Base-by-base conservation (phyloP, 2,888 invertebrate species). In the Cheilosia variabilis region DNA sequence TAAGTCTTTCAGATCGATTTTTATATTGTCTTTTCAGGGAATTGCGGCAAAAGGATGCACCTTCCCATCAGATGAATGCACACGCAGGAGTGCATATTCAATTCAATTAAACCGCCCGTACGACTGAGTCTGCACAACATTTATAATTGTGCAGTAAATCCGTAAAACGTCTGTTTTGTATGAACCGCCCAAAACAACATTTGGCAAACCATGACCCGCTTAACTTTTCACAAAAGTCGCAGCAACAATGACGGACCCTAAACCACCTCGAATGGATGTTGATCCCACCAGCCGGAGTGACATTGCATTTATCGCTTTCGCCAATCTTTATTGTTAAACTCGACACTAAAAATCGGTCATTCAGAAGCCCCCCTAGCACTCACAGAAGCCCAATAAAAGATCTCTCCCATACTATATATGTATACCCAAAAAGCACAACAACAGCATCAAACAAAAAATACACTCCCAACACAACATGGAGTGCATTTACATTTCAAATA, bases 401-500 rank as follows among this genome's bases (percentile, higher is more conserved):
- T 55, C 37, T 22, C 50, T 1, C 47, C 37, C 58, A 17, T 60
- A 41, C 37, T 53, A 17, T 60, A 41, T 27, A 27, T 27, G 0
- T 37, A 13, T 37, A 24, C 15, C 45, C 45, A 31, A 19, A 60
- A 34, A 47, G 37, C 13, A 37, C 37, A 37, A 53, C 31, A 78
- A 50, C n/a, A 19, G 10, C 37, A 37, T 4, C 37, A 19, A 45
- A 66, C 31, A 37, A 53, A 24, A 52, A 62, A 4, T n/a, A 53
- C 7, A n/a, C 7, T 10, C 22, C 58, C 43, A 57, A 15, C 73
- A 66, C 60, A 37, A 34, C 19, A 60, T 15, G 55, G 47, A 80
- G 45, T 79, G 53, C 79, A 84, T 84, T 84, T 84, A 84, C 84
- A 84, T 80, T 80, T 84, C 68, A 79, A 84, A 84, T 80, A 84